Evolutionary conservation across 1,140 invertebrate species (phyloP).

Genomic region (Drosophila takahashii): DNA sequence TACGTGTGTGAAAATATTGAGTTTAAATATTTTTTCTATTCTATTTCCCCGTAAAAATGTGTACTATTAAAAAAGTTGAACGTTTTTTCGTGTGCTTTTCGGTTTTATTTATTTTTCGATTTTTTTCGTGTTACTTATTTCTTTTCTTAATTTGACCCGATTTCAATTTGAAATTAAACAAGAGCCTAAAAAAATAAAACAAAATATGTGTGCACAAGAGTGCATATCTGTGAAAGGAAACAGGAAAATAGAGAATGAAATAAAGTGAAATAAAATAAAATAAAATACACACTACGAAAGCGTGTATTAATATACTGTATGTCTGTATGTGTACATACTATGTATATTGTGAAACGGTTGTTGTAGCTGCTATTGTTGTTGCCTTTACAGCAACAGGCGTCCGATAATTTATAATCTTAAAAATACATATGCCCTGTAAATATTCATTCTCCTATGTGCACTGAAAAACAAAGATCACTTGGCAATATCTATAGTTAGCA

Average conservation of each 20-base stretch:
- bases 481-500: too few species aligned
- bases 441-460: neutral
- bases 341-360: slow-evolving; percentile 54
- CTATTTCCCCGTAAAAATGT: neutral
- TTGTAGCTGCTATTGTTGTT: slow-evolving; percentile 37
- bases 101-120: slow-evolving; percentile 20
- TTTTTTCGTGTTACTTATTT: slow-evolving; percentile 21
- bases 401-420: slow-evolving; percentile 72
- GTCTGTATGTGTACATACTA: slow-evolving; percentile 1
- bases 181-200: slow-evolving; percentile 35
- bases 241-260: slow-evolving; percentile 10
- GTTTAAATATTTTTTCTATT: slow-evolving; percentile 2
- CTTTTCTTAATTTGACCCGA: slow-evolving; percentile 51
- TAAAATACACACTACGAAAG: slow-evolving; percentile 18
- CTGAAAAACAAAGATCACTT: neutral
- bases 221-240: slow-evolving; percentile 56
- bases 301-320: slow-evolving; percentile 1
- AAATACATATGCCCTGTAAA: slow-evolving; percentile 22
- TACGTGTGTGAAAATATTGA: slow-evolving; percentile 36
- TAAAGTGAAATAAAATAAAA: slow-evolving; percentile 24
- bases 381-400: slow-evolving; percentile 48
- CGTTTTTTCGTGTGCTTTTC: slow-evolving; percentile 49
- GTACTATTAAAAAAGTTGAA: slow-evolving; percentile 9
- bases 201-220: slow-evolving; percentile 15
- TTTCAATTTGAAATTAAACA: slow-evolving; percentile 42